Percentiles rank a stretch among this genome's conserved stretches.
Evolutionary conservation across 2,888 invertebrate genomes (phyloP).

Genomic region (Mesochorus sp.): DNA sequence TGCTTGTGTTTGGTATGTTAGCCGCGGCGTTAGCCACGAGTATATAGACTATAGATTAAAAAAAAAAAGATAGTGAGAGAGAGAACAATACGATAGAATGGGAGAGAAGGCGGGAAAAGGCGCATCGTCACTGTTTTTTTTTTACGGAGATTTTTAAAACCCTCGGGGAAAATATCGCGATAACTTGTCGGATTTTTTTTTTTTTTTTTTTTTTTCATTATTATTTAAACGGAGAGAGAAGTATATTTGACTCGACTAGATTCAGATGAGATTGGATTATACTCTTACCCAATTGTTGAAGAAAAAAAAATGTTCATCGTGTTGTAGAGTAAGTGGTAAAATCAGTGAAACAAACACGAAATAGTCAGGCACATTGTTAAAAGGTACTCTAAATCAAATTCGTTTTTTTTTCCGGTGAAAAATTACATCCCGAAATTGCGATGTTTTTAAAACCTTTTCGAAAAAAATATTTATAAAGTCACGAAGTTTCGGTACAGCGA

Average conservation of each 20-base stretch:
- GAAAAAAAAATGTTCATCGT: too few relatives aligned
- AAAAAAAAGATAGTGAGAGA: slow-evolving; percentile 11
- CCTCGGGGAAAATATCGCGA: not conserved
- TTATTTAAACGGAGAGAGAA: too few relatives aligned
- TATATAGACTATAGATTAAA: slow-evolving; percentile 16
- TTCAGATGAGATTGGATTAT: too few relatives aligned
- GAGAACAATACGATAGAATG: slow-evolving; percentile 16
- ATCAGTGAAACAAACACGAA: too few relatives aligned
- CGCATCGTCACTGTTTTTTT: not conserved
- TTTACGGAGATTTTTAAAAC: not conserved
- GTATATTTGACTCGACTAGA: too few relatives aligned
- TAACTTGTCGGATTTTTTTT: not conserved
- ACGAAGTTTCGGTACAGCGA: not conserved
- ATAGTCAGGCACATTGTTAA: too few relatives aligned
- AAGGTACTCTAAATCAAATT: too few relatives aligned
- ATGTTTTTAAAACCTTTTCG: slow-evolving; percentile 1
- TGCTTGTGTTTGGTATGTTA: slow-evolving; percentile 30
- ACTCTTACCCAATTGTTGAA: too few relatives aligned
- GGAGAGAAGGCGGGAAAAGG: slow-evolving; percentile 11
- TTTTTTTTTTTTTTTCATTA: too few relatives aligned
- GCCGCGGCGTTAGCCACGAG: slow-evolving; percentile 36
- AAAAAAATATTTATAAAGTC: not conserved
- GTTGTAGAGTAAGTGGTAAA: too few relatives aligned
- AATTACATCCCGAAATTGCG: not conserved
- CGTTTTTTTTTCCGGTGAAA: not conserved